phyloP scores from a whole-genome alignment of 2,888 invertebrate genomes.

The Achlya flavicornis region DNA sequence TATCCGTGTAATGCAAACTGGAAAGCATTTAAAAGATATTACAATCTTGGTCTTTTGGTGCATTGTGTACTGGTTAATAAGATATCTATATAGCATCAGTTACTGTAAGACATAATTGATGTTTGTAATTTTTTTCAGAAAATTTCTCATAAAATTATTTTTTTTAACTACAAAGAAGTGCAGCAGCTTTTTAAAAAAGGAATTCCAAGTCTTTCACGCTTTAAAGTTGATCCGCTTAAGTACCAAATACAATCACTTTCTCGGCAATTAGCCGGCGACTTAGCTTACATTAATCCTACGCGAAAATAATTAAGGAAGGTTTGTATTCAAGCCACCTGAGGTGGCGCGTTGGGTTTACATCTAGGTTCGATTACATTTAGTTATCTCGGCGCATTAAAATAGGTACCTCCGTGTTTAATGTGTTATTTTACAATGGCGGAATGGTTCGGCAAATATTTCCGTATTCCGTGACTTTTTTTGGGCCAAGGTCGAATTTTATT shows the following conservation, averaged over 20 bases:
- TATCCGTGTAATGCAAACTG: not conserved
- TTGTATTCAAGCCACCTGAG: constrained; percentile 34
- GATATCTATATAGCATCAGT: not conserved
- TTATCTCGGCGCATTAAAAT: constrained; percentile 24
- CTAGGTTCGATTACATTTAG: constrained; percentile 34
- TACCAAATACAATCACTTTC: not conserved
- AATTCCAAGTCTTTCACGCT: not conserved
- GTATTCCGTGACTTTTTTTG: constrained; percentile 7
- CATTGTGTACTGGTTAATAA: not conserved
- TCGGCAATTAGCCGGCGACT: not conserved
- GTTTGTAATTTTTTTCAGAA: too few relatives aligned
- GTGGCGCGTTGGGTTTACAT: constrained; percentile 12
- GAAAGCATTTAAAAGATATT: not conserved
- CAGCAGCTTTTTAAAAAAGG: too few relatives aligned
- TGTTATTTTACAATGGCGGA: constrained; percentile 2
- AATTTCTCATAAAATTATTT: too few relatives aligned
- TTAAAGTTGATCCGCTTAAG: not conserved
- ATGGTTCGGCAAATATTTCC: not conserved
- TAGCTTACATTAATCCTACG: constrained; percentile 23
- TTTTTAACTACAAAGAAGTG: too few relatives aligned
- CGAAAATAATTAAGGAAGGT: constrained; percentile 37
- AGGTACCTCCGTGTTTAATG: not conserved
- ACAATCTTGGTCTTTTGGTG: not conserved
- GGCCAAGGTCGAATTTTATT: not conserved
- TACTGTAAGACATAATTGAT: not conserved